Base-by-base conservation (phyloP, 2,888 invertebrate genomes). In the Drosophila picticornis region DNA sequence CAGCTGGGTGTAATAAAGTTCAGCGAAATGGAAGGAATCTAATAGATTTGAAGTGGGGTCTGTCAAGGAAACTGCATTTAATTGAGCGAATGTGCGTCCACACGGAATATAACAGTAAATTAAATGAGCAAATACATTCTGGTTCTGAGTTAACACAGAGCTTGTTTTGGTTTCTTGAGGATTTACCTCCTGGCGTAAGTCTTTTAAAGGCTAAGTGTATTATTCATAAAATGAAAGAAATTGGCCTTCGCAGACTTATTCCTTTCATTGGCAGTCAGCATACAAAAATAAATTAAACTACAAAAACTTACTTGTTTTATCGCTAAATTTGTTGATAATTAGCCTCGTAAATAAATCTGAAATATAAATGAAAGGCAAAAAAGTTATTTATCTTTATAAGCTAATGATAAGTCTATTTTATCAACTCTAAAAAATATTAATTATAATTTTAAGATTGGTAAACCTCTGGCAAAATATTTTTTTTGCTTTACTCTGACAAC, bases 1-100 rank as follows among this genome's bases (percentile, higher is more conserved):
- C 11, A 19, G 16, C 36, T 46, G 31, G 22, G 16, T 59, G 64
- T 56, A 70, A 70, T 80, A 53, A 80, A 68, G 65, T 27, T 60
- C 69, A 68, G 36, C 46, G 51, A 58, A 73, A 38, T 61, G 77
- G 52, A 71, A 74, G 52, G 9, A 72, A 76, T 60, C 61, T 25
- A 69, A 64, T 72, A 56, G 43, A 34, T 55, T 69, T 61, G 52
- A 25, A 25, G 43, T 50, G 25, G 16, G 48, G 6, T 52, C 31
- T 38, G 57, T 10, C n/a, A 56, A 59, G 58, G 57, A 43, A 64
- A 65, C 65, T 77, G 82, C 84, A 76, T 62, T 68, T 72, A 72
- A 69, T 78, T 68, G 67, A 60, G 55, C 22, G 13, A 63, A 60
- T 27, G 66, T 65, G 66, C 77, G 63, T 48, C 34, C 63, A 55